Conservation (phyloP, 2,888 invertebrate genomes). For the Latrodectus hesperus region DNA sequence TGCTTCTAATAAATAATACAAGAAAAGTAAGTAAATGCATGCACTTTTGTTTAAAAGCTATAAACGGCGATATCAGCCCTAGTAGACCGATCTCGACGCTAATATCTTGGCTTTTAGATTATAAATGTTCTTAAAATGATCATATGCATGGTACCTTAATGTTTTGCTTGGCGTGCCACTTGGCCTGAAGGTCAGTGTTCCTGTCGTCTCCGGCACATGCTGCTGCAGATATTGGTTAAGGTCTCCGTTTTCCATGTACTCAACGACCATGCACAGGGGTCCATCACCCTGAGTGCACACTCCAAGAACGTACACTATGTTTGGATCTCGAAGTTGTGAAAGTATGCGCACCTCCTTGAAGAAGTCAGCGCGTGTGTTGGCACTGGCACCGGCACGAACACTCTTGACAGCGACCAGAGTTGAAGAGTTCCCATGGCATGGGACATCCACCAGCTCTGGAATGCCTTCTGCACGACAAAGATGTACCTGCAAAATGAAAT, state of each 20-base stretch:
- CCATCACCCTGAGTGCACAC: conserved; percentile 85
- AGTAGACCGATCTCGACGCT: no score
- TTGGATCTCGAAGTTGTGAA: conserved; percentile 88
- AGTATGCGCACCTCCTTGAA: conserved; percentile 88
- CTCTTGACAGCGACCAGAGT: conserved; percentile 90
- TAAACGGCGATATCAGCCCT: no score
- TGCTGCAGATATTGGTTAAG: conserved; percentile 85
- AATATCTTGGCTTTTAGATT: no score
- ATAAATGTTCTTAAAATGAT: not conserved
- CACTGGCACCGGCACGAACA: conserved; percentile 84
- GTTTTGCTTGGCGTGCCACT: conserved; percentile 78
- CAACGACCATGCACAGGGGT: conserved; percentile 90
- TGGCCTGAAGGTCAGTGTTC: conserved; percentile 80
- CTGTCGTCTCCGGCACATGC: conserved; percentile 78
- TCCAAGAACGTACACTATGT: conserved; percentile 87
- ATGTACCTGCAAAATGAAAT: conserved; percentile 71
- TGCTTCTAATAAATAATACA: no score
- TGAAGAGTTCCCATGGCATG: conserved; percentile 79
- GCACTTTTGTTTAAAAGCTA: no score
- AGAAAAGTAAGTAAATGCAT: no score
- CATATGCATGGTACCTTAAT: conserved; percentile 79
- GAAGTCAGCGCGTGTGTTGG: conserved; percentile 84
- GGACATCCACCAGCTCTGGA: conserved; percentile 71
- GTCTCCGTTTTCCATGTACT: conserved; percentile 90
- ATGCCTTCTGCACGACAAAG: conserved; percentile 74